phyloP scores from a whole-genome alignment of 2,797 vertebrate species.

The Leptoclinus maculatus region DNA sequence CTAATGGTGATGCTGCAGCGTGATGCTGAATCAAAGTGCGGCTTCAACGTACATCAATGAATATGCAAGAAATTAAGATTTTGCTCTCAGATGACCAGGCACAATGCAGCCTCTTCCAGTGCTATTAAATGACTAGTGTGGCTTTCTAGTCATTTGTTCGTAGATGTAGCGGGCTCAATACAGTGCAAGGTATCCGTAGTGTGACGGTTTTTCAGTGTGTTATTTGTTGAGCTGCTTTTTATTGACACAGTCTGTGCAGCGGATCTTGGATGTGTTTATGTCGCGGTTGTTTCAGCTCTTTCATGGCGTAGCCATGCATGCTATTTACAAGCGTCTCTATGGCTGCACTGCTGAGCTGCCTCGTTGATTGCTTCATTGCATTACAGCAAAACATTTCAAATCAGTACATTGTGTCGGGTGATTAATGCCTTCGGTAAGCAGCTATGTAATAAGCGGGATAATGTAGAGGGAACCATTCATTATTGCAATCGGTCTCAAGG shows the following conservation, averaged over 20 bases:
- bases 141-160: constrained; percentile 33
- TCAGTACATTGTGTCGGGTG: constrained; percentile 36
- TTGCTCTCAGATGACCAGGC: constrained; percentile 43
- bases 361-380: constrained; percentile 47
- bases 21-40: constrained; percentile 54
- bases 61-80: constrained; percentile 52
- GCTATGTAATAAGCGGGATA: constrained; percentile 61
- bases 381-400: constrained; percentile 48
- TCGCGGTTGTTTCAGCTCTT: constrained; percentile 3
- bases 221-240: constrained; percentile 18
- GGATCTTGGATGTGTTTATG: constrained; percentile 8
- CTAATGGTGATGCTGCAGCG: constrained; percentile 51
- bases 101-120: constrained; percentile 40
- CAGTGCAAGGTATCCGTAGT: constrained; percentile 22
- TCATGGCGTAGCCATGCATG: constrained; percentile 2
- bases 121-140: constrained; percentile 36
- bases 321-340: constrained; percentile 5
- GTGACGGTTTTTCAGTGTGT: constrained; percentile 3
- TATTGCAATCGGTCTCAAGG: constrained; percentile 64
- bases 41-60: constrained; percentile 57
- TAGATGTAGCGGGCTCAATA: constrained; percentile 20
- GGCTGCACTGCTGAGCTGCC: constrained; percentile 18
- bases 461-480: constrained; percentile 65
- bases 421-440: constrained; percentile 54
- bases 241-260: constrained; percentile 7